These are phyloP conservation scores for Rhagium mordax DNA, from an alignment of 2,888 invertebrate genomes.

Conservation along the genomic window DNA sequence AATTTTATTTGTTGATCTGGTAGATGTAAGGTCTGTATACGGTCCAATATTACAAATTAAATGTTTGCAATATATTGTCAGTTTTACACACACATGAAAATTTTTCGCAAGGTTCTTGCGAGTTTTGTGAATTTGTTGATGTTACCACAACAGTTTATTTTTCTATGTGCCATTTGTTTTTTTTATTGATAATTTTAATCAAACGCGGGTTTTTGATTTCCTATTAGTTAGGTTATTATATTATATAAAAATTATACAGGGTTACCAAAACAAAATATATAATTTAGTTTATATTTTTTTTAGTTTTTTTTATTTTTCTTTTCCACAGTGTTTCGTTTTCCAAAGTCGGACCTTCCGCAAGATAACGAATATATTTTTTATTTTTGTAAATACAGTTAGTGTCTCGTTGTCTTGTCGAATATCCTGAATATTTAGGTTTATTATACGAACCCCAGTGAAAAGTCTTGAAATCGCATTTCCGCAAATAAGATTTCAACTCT, in stretches of 20 bases:
- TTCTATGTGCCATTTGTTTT: constrained; percentile 57
- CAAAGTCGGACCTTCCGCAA: constrained; percentile 11
- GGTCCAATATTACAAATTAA: constrained; percentile 48
- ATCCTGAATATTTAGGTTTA: constrained; percentile 30
- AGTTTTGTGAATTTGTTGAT: constrained; percentile 19
- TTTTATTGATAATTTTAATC: constrained; percentile 46
- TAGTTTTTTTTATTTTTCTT: constrained; percentile 36
- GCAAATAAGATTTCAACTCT: background rate
- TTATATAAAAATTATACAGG: constrained; percentile 61
- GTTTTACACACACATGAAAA: background rate
- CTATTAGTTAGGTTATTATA: constrained; percentile 56
- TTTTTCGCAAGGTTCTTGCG: background rate
- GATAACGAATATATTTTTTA: constrained; percentile 39
- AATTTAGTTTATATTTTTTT: constrained; percentile 54
- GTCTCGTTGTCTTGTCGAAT: constrained; percentile 11
- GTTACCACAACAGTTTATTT: constrained; percentile 41
- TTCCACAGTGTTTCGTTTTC: constrained; percentile 34
- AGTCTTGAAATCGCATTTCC: constrained; percentile 25
- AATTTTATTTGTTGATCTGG: constrained; percentile 59
- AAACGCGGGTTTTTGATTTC: constrained; percentile 56
- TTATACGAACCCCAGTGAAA: constrained; percentile 27
- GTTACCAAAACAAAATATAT: constrained; percentile 60
- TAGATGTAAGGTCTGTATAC: constrained; percentile 47
- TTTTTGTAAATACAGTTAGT: constrained; percentile 45
- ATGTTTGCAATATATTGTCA: constrained; percentile 18